These are phyloP conservation scores for Cydia pomonella DNA, from an alignment of 1,140 invertebrate species.

Conservation along the genomic window DNA sequence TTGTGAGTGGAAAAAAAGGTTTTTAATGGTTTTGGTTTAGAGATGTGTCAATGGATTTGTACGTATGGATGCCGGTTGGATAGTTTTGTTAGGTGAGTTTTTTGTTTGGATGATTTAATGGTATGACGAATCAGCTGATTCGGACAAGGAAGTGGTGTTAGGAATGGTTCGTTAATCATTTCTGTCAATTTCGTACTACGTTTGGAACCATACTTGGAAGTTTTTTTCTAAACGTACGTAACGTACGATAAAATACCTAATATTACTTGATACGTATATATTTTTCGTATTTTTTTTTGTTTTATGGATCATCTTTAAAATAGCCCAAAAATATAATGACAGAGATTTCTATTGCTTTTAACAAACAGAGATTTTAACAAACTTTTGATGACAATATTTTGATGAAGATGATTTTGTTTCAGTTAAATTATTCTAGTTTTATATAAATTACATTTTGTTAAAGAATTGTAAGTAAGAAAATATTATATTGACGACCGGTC, in stretches of 20 bases:
- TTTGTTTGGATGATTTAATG: constrained; percentile 36
- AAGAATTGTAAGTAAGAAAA: not conserved
- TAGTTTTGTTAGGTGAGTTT: constrained; percentile 57
- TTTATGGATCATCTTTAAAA: no score
- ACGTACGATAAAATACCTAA: no score
- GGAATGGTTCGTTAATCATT: constrained; percentile 14
- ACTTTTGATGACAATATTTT: not conserved
- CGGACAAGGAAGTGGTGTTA: constrained; percentile 6
- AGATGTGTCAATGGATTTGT: constrained; percentile 71
- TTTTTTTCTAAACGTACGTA: not conserved
- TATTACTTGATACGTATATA: not conserved
- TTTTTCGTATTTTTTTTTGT: not conserved
- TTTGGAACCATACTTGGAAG: not conserved
- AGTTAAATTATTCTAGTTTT: not conserved
- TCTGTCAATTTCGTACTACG: constrained; percentile 3
- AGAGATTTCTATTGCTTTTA: no score
- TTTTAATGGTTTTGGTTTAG: constrained; percentile 50
- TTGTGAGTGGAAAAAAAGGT: constrained; percentile 33
- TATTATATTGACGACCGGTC: no score
- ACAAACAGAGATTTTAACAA: no score
- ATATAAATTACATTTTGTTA: not conserved
- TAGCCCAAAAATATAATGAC: no score
- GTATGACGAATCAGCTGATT: constrained; percentile 39
- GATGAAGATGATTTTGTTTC: no score
- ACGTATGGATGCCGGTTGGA: constrained; percentile 41